Conservation (phyloP, 2,888 invertebrate species). For the Spodoptera littoralis region DNA sequence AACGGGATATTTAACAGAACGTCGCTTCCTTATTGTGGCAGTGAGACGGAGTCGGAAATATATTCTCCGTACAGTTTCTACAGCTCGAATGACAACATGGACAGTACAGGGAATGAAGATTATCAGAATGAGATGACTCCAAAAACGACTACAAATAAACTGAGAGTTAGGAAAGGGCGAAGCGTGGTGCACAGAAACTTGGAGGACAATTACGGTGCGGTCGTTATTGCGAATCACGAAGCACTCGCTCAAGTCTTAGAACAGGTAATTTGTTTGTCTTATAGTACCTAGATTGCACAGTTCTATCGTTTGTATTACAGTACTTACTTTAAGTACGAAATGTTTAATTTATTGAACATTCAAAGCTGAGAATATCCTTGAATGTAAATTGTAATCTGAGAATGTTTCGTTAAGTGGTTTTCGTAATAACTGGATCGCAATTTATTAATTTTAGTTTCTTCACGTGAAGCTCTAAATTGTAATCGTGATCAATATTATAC, state of each 20-base stretch:
- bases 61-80: conserved; percentile 95
- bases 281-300: conserved; percentile 38
- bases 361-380: conserved; percentile 23
- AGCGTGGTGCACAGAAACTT: conserved; percentile 95
- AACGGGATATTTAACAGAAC: conserved; percentile 89
- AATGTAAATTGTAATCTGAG: conserved; percentile 30
- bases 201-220: conserved; percentile 97
- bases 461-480: no score
- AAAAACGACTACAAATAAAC: conserved; percentile 89
- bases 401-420: conserved; percentile 19
- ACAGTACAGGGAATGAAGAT: conserved; percentile 79
- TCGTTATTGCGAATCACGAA: conserved; percentile 96
- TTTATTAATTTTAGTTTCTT: neutral
- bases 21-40: conserved; percentile 94
- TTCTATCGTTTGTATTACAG: conserved; percentile 41
- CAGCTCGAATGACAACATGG: conserved; percentile 89
- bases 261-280: conserved; percentile 90
- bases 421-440: neutral
- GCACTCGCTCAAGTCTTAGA: conserved; percentile 96
- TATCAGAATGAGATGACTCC: conserved; percentile 82
- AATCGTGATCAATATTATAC: no score
- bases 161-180: conserved; percentile 93
- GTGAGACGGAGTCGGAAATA: conserved; percentile 95
- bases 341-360: conserved; percentile 24
- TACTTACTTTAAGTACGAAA: conserved; percentile 14